phyloP scores from a whole-genome alignment of 2,797 vertebrate genomes.

The Holocentrus rufus region DNA sequence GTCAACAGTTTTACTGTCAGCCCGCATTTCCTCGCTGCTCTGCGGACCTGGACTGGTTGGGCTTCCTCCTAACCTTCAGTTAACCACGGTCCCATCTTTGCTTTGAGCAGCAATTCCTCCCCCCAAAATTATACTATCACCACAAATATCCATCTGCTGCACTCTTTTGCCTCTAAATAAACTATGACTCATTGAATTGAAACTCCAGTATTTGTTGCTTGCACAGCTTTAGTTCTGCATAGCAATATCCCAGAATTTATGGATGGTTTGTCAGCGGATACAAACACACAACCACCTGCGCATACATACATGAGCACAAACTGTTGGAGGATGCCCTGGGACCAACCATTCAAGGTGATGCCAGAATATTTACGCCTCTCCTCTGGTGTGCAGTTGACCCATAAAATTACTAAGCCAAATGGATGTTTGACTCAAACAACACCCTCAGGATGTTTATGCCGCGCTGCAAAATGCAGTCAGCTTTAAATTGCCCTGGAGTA shows the following conservation, averaged over 20 bases:
- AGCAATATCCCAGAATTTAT: constrained; percentile 29
- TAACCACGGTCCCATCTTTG: constrained; percentile 10
- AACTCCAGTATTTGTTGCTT: neutral
- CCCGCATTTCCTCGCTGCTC: constrained; percentile 32
- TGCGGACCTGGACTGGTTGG: constrained; percentile 30
- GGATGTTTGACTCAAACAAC: constrained; percentile 72
- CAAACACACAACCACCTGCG: neutral
- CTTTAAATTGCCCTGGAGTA: constrained; percentile 56
- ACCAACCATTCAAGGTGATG: constrained; percentile 63
- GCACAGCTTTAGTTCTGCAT: constrained; percentile 20
- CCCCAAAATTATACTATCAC: constrained; percentile 48
- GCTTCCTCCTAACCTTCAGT: constrained; percentile 31
- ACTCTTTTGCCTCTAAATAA: constrained; percentile 29
- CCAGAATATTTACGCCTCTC: constrained; percentile 54
- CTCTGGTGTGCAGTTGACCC: constrained; percentile 67
- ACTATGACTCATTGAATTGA: constrained; percentile 20
- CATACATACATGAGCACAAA: constrained; percentile 10
- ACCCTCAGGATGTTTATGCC: constrained; percentile 66
- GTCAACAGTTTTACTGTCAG: constrained; percentile 44
- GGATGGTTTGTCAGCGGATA: constrained; percentile 22
- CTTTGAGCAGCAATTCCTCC: constrained; percentile 36
- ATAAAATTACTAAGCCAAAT: constrained; percentile 70
- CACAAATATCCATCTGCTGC: constrained; percentile 36
- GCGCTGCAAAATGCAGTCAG: constrained; percentile 46
- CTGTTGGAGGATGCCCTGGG: constrained; percentile 15